Conservation (phyloP, 2,888 invertebrate genomes). For the Hoplodrina blanda region DNA sequence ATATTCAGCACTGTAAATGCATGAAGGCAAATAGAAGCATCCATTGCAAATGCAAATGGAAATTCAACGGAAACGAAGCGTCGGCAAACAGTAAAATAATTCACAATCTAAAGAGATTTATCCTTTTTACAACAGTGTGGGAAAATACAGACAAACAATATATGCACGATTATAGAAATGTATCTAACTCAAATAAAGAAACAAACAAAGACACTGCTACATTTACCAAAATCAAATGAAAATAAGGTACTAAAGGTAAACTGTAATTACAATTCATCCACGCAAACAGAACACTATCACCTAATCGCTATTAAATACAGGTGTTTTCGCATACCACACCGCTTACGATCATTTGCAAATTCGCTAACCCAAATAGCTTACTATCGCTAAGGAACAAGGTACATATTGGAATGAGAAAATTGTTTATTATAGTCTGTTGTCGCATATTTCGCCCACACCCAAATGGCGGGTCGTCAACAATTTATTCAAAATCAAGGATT, state of each 20-base stretch:
- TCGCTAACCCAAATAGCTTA: constrained; percentile 69
- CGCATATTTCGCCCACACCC: constrained; percentile 85
- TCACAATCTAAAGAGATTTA: constrained; percentile 1
- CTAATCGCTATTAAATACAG: constrained; percentile 78
- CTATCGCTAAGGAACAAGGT: constrained; percentile 74
- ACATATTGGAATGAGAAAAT: constrained; percentile 74
- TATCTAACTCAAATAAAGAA: neutral
- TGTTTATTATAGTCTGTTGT: constrained; percentile 71
- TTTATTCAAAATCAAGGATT: constrained; percentile 87
- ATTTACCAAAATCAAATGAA: constrained; percentile 2
- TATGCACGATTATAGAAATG: neutral
- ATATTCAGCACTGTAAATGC: constrained; percentile 34
- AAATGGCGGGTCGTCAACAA: constrained; percentile 79
- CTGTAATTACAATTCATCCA: constrained; percentile 34
- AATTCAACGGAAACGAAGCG: constrained; percentile 23
- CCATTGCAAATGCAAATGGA: constrained; percentile 21
- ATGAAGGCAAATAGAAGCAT: constrained; percentile 19
- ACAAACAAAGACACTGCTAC: neutral
- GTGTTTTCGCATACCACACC: constrained; percentile 82
- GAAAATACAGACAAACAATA: neutral
- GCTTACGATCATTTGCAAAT: constrained; percentile 73
- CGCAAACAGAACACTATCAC: constrained; percentile 68
- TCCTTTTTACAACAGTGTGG: neutral
- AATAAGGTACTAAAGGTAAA: constrained; percentile 34
- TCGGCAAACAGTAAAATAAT: constrained; percentile 8